Evolutionary conservation across 2,888 invertebrate species (phyloP), one percentile per base, ranked within the genome.

Genomic region (Thecocarcelia acutangulata): DNA sequence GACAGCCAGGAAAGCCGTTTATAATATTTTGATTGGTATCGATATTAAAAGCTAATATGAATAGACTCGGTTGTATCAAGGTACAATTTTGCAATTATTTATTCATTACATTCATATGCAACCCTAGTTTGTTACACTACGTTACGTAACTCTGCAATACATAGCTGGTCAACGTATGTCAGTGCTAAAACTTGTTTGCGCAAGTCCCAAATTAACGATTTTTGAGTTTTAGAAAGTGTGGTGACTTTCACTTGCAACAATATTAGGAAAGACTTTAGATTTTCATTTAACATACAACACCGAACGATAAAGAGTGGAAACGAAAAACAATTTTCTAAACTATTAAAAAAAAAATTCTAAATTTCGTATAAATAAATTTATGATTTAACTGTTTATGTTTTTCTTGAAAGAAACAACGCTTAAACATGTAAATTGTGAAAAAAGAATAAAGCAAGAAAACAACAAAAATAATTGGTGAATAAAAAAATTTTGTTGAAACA

Each of bases 191-290:
- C n/a, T 24, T n/a, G 15, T 13, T 4, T 19, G 87, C 88, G 88
- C 84, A 76, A 72, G 84, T 83, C 87, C 83, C 50, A 76, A 68
- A 83, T 87, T 88, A 88, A 87, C 75, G 87, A 87, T 87, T 88
- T 84, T 44, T 61, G 21, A 8, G 19, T 33, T 33, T 33, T 9
- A 40, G 42, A 17, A 52, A 66, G 48, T 59, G 63, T 82, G 78
- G 80, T 80, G 82, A 70, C 11, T 82, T 52, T 61, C 72, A 37
- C 24, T 52, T 21, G n/a, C 46, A 15, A 66, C 44, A 64, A 15
- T 40, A 37, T 24, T 50, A 56, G 72, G 24, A 24, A 59, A 69
- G 58, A 74, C 59, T 78, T 66, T 44, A 44, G 64, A 70, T 78
- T 70, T 78, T 82, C 78, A 80, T 73, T 80, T 76, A 69, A 59